Base-by-base conservation (phyloP, 2,888 invertebrate genomes). In the Choristoneura rosaceana region DNA sequence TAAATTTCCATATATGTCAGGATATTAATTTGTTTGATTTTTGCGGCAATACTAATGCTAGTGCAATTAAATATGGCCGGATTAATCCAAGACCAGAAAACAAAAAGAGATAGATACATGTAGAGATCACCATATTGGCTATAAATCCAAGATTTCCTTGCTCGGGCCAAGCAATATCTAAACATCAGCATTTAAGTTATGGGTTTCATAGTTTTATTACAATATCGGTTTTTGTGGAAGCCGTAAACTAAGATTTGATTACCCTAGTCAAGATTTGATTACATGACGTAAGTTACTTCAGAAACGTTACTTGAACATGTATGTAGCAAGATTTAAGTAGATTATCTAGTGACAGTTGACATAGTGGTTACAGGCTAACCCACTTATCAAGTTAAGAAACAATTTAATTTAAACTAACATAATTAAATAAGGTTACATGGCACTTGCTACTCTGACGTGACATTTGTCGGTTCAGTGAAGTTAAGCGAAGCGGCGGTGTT, bases 291-390 rank as follows among this genome's bases (percentile, higher is more conserved):
- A 41, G 38, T 10, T 60, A 60, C 34, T 61, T 45, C 43, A 41
- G 50, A 43, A 52, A 8, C 17, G 25, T 62, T 52, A 43, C 14
- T 3, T 25, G 55, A 62, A 41, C 58, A 67, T 55, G 71, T 62
- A 34, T 58, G 58, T 55, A 55, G 62, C 59, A 71, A 71, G 58
- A 55, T 47, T 68, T 63, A 71, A 73, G 68, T 73, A 59, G 63
- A 73, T 68, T 69, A 73, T 73, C 68, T 63, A 47, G 41, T 34
- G 61, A 50, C 59, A 63, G 63, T 68, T 73, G 71, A 63, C 63
- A 64, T 64, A 69, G 68, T 50, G 25, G 25, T 25, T 25, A 25
- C 25, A 25, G 43, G 73, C 25, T 73, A 73, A 69, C 59, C 73
- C 41, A 69, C 69, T 52, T 64, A 52, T 52, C 43, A 15, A 59